Evolutionary conservation across 2,797 vertebrate genomes (phyloP), one percentile per base, ranked within the genome.

Genomic region (Acipenser transmontanus): DNA sequence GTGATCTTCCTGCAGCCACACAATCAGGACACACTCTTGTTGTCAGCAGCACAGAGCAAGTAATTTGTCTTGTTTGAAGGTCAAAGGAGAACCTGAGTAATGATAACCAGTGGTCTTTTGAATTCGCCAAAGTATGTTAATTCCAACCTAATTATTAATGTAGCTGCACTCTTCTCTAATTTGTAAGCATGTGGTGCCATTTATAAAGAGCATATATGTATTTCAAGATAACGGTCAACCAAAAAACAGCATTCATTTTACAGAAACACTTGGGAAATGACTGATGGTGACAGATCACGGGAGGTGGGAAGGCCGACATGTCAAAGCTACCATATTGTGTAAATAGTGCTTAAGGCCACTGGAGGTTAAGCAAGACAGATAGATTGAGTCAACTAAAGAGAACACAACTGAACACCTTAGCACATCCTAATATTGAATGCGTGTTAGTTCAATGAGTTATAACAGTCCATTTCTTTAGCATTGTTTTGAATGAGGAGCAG

Each of bases 291-390:
- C 34, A 34, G 34, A 34, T 34, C 4, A n/a, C 12, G 7, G 17
- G 47, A 34, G 34, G 17, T 61, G 47, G 17, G 13, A 61, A 61
- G 8, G 60, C 17, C 17, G 47, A 47, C 7, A 9, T 12, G 20
- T 61, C 60, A 61, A 8, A 61, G 13, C 34, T 61, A 61, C 17
- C 60, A 14, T 34, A 34, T 17, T 34, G 17, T 61, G 47, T 61
- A 47, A 61, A 34, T 17, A 8, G 10, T 34, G 8, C 60, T 61
- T 61, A 61, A 34, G 60, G 9, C 11, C n/a, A n/a, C 60, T 17
- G 8, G 47, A 61, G 60, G 60, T 61, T 61, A 61, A 61, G 47
- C 6, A 61, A 17, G 60, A 61, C 17, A 61, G 6, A 61, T 61
- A 61, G 14, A 34, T 61, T 61, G 17, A 60, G 17, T 7, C 47